Conservation (phyloP, 2,113 vertebrate genomes). For the Apeltes quadracus region DNA sequence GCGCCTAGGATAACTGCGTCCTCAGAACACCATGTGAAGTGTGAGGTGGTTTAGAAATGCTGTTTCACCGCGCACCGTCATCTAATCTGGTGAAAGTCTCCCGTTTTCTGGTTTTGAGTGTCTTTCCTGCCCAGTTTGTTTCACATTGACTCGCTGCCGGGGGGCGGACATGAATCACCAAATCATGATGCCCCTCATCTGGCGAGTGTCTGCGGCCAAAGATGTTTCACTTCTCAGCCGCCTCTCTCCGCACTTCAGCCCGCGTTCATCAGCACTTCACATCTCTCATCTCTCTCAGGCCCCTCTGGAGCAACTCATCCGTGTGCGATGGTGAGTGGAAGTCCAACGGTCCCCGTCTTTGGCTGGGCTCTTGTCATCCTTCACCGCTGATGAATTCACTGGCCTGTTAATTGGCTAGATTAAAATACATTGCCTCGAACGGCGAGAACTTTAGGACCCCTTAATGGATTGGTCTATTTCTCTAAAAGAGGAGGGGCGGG, state of each 20-base stretch:
- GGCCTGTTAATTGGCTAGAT: constrained; percentile 66
- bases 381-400: constrained; percentile 52
- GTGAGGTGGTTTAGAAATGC: constrained; percentile 7
- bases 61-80: not conserved
- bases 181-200: constrained; percentile 59
- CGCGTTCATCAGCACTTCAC: constrained; percentile 25
- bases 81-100: not conserved
- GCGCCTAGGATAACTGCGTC: not conserved
- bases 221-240: constrained; percentile 37
- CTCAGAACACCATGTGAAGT: not conserved
- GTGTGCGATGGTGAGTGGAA: constrained; percentile 6
- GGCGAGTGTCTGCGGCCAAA: constrained; percentile 46
- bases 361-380: not conserved
- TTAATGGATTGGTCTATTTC: constrained; percentile 53
- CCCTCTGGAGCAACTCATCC: constrained; percentile 10
- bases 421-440: constrained; percentile 68
- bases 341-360: constrained; percentile 16
- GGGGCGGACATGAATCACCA: constrained; percentile 54
- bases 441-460: constrained; percentile 41
- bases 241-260: constrained; percentile 20
- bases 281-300: constrained; percentile 22
- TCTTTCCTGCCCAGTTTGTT: not conserved
- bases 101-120: not conserved
- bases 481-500: constrained; percentile 39
- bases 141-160: constrained; percentile 15